Evolutionary conservation across 2,888 invertebrate species (phyloP), one percentile per base, ranked within the genome.

Genomic region (Mesodorylaimus sp.): DNA sequence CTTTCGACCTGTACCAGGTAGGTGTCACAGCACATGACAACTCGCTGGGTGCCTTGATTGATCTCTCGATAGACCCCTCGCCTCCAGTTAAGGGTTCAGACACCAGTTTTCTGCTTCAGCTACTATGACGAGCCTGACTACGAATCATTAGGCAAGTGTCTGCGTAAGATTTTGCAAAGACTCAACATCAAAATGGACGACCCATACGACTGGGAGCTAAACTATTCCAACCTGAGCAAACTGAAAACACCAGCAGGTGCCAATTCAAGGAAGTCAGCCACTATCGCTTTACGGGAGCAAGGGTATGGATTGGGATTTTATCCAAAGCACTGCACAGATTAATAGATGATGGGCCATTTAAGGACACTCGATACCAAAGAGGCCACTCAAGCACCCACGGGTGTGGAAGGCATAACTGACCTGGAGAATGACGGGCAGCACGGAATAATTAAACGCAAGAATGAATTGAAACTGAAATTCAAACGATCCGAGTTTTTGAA

Each of bases 91-190:
- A 36, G n/a, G n/a, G n/a, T 13, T 10, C 36, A 10, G n/a, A n/a
- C 36, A 10, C 10, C 16, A 13, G 7, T 42, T 42, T 21, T 19
- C 5, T 45, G 5, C 26, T 45, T 97, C 60, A 84, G 85, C 62
- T 97, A 97, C 71, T 84, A 83, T 3, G 93, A 93, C 68, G 80
- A 84, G 57, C 97, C 97, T 0, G 91, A 97, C 73, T 97, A 97
- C 71, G 74, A 77, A 70, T 83, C 89, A 81, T 73, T 95, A 44
- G 58, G 60, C 37, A 48, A 56, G 2, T 55, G 64, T 21, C 53
- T 60, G 7, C 55, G 51, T 24, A n/a, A 45, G 5, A 26, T 45
- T 26, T 24, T 45, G 16, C 25, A 19, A 7, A 7, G 7, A 7
- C 10, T 24, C 26, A 54, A 54, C 24, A 56, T 63, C 44, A 52